Base-by-base conservation (phyloP, 1,140 invertebrate genomes). In the Scaptomyza pallida region DNA sequence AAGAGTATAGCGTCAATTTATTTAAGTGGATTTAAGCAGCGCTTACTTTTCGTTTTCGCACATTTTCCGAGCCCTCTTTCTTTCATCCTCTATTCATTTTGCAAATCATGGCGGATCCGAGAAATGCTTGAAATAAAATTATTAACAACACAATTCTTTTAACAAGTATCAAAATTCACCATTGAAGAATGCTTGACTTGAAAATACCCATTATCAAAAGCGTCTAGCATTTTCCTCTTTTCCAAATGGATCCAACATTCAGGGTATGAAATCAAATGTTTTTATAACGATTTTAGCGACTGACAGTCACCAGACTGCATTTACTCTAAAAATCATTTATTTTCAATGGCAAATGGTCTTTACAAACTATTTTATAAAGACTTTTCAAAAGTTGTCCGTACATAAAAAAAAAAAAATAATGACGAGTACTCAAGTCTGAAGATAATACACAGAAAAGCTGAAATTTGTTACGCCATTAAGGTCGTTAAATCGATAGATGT, bases 21-120 rank as follows among this genome's bases (percentile, higher is more conserved):
- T 86, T 86, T 88, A 86, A 86, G 82, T 86, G 78, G 82, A 82
- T 81, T 75, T 52, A 64, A 63, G 62, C 65, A 37, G 52, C 37
- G 33, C 82, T 77, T 69, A 83, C 67, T 73, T 86, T 73, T 63
- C 44, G 37, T 55, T 77, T 60, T 45, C 33, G 33, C 47, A 44
- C 61, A 64, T 63, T 56, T 55, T 16, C n/a, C 21, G 40, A 15
- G 30, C 16, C 3, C 33, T 50, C 52, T 63, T 51, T 41, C 40
- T 48, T 10, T 16, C 26, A 21, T 30, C 50, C 59, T 5, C 59
- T 5, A 45, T n/a, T 40, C 45, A 57, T 51, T 54, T 61, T 68
- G 50, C 50, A 56, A 64, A 51, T 51, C 17, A 56, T 57, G 43
- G 9, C 43, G 26, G 26, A 9, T 3, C 19, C 37, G 10, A 47